Conservation (phyloP, 2,113 vertebrate genomes). For the Ptyas mucosa region DNA sequence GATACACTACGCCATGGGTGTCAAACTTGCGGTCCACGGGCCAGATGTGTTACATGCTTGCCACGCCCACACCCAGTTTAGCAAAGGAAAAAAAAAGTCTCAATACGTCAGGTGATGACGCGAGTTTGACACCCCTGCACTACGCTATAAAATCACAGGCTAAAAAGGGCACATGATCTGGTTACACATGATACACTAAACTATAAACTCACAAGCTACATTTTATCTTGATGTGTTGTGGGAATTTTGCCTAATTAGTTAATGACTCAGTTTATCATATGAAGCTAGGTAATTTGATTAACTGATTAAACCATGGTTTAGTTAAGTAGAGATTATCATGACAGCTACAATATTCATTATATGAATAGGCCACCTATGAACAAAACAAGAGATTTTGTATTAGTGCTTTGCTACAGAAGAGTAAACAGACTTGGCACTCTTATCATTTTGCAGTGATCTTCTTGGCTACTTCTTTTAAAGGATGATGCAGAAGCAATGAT, state of each 20-base stretch:
- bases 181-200: not conserved
- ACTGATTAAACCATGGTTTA: not conserved
- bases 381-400: not conserved
- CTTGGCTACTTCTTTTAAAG: not conserved
- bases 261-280: not conserved
- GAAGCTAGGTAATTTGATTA: not conserved
- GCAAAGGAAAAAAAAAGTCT: no score
- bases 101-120: no score
- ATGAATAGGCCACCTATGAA: not conserved
- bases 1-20: not conserved
- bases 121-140: no score
- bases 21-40: no score
- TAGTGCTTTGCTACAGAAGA: not conserved
- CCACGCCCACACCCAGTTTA: no score
- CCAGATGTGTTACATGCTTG: no score
- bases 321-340: not conserved
- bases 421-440: not conserved
- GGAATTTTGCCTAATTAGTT: not conserved
- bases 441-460: not conserved
- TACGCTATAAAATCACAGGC: not conserved
- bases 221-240: not conserved
- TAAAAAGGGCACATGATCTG: not conserved
- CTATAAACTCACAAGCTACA: not conserved
- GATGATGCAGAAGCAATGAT: not conserved
- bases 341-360: not conserved